Base-by-base conservation (phyloP, 2,113 vertebrate genomes). In the Cyprinodon tularosa region DNA sequence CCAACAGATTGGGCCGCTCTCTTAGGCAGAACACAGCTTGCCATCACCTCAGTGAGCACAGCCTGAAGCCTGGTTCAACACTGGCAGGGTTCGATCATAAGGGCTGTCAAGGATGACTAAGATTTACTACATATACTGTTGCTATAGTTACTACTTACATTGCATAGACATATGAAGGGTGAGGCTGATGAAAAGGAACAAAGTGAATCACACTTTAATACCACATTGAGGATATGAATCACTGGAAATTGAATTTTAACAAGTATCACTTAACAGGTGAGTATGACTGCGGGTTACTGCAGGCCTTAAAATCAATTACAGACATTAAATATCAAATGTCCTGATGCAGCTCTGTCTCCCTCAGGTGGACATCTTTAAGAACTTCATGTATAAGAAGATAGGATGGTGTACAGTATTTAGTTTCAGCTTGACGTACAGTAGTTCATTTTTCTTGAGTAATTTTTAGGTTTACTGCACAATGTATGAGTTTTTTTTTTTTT, bases 321-420 rank as follows among this genome's bases (percentile, higher is more conserved):
- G n/a, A 48, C 38, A 37, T 20, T 29, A 4, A 14, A 7, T 40
- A 64, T 42, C 39, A 62, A 53, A 47, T 60, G 13, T 3, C 36
- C 29, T 14, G 36, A 59, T 77, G 69, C 61, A 83, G 62, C 84
- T 90, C 65, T 93, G 86, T 71, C 88, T 84, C 91, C 91, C 90
- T 87, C 93, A 66, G 39, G 88, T 90, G 93, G 88, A 74, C 66
- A 72, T 38, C 0, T 67, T 50, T 29, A n/a, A n/a, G 45, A 12
- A 22, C 2, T 22, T 17, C 17, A 9, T 11, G 42, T 62, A 29
- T 36, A 62, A 14, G 61, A 38, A 38, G 38, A 36, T 4, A 20
- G 20, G 15, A 53, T 57, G 7, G n/a, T n/a, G 50, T n/a, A 29
- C 29, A 29, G 29, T 29, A 57, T 57, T 57, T 20, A 57, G 50